Base-by-base conservation (phyloP, 2,888 invertebrate genomes). In the Busseola fusca region DNA sequence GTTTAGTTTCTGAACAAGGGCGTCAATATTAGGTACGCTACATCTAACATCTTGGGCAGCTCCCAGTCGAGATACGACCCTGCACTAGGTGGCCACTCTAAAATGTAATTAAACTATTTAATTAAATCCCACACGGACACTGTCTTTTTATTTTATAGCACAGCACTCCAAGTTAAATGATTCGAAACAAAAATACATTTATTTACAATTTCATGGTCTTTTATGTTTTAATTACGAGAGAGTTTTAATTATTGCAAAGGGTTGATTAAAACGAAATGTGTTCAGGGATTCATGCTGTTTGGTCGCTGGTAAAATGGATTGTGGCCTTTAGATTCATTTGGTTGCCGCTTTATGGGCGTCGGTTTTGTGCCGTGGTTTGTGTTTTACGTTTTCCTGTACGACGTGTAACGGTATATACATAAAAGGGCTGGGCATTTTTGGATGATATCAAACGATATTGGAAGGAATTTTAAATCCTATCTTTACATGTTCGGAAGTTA, bases 51-150 rank as follows among this genome's bases (percentile, higher is more conserved):
- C 74, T 81, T 79, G 67, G 70, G 60, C 79, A 58, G 25, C 30
- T 37, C 27, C 18, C 27, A 56, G 62, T 27, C 50, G 73, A 52
- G 25, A 45, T n/a, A 60, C 71, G 66, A 73, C 72, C 76, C 64
- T 45, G 69, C 70, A 56, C 65, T 69, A 73, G 70, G 18, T 81
- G 77, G 82, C 84, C 73, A 81, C 81, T 84, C 78, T 86, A 82
- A 87, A 89, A 87, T 90, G 87, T 88, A 90, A 91, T 91, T 89
- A 89, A 90, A 90, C 86, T 87, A 87, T 89, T 88, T 87, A 91
- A 90, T 90, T 86, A 86, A 90, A 86, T 79, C 84, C 76, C 81
- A 84, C 77, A 78, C 78, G 80, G 64, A 50, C 42, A 14, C 63
- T 66, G 82, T 74, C 74, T 73, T 74, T 76, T 78, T 64, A 75